Evolutionary conservation across 2,888 invertebrate species (phyloP).

Genomic region (Yponomeuta evonymella): DNA sequence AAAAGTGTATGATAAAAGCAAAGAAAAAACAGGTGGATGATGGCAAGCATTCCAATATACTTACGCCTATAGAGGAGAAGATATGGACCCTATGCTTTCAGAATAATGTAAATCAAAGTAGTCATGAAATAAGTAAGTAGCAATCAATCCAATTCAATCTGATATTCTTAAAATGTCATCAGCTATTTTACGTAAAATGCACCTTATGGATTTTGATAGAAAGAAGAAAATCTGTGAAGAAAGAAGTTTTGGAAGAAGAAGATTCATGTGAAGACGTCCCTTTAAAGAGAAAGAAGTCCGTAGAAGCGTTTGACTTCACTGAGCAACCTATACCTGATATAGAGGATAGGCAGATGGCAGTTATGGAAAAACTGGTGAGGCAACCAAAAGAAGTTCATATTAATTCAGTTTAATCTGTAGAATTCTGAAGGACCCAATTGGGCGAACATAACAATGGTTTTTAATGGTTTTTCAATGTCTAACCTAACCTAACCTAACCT

Average conservation of each 20-base stretch:
- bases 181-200: too few species aligned
- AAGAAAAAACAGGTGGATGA: slow-evolving; percentile 16
- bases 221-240: slow-evolving; percentile 43
- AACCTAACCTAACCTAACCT: too few species aligned
- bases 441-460: too few species aligned
- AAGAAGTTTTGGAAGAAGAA: slow-evolving; percentile 46
- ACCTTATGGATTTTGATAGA: slow-evolving; percentile 30
- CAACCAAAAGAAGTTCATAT: background rate
- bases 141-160: too few species aligned
- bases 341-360: slow-evolving; percentile 46
- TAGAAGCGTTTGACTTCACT: slow-evolving; percentile 25
- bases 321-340: slow-evolving; percentile 32
- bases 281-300: slow-evolving; percentile 32
- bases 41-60: slow-evolving; percentile 14
- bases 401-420: too few species aligned
- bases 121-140: slow-evolving; percentile 7
- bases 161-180: too few species aligned
- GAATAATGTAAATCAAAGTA: slow-evolving; percentile 7
- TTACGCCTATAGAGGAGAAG: slow-evolving; percentile 15
- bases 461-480: too few species aligned
- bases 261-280: slow-evolving; percentile 37
- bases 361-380: slow-evolving; percentile 56
- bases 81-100: slow-evolving; percentile 14
- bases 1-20: slow-evolving; percentile 16
- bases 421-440: too few species aligned